Evolutionary conservation across 2,888 invertebrate species (phyloP).

Genomic region (Bimastos eiseni): DNA sequence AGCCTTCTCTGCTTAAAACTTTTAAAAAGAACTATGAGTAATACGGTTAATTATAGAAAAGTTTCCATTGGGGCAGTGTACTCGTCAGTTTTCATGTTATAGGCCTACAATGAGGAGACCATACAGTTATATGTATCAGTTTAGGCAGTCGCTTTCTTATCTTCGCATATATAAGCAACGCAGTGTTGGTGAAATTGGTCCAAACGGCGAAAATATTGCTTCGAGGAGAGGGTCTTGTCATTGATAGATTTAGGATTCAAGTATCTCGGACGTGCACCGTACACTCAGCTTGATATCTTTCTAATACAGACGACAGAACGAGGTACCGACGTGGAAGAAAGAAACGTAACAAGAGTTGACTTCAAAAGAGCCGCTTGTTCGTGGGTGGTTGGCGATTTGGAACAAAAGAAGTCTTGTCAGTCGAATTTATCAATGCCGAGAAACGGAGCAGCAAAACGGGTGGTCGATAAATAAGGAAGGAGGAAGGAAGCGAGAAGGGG

Average conservation of each 20-base stretch:
- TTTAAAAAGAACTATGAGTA: no score
- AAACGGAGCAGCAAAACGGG: slow-evolving; percentile 1
- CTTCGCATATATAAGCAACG: background rate
- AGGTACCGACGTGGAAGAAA: background rate
- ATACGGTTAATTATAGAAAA: no score
- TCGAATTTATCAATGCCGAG: background rate
- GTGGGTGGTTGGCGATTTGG: background rate
- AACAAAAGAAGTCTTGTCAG: slow-evolving; percentile 21
- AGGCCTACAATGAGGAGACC: no score
- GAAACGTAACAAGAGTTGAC: slow-evolving; percentile 9
- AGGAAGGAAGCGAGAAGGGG: background rate
- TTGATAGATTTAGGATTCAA: background rate
- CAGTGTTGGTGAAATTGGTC: background rate
- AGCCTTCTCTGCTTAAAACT: background rate
- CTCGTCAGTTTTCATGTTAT: no score
- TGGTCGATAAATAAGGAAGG: background rate
- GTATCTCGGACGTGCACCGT: background rate
- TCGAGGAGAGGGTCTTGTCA: background rate
- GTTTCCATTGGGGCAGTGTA: no score
- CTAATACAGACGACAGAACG: background rate
- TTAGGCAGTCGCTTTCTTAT: background rate
- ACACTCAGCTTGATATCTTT: background rate
- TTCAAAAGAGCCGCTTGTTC: background rate
- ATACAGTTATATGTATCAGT: no score
- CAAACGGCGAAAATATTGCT: background rate